Percentiles rank a stretch among this genome's conserved stretches.
Conservation (phyloP, 1,140 invertebrate species). For the Nasonia vitripennis region DNA sequence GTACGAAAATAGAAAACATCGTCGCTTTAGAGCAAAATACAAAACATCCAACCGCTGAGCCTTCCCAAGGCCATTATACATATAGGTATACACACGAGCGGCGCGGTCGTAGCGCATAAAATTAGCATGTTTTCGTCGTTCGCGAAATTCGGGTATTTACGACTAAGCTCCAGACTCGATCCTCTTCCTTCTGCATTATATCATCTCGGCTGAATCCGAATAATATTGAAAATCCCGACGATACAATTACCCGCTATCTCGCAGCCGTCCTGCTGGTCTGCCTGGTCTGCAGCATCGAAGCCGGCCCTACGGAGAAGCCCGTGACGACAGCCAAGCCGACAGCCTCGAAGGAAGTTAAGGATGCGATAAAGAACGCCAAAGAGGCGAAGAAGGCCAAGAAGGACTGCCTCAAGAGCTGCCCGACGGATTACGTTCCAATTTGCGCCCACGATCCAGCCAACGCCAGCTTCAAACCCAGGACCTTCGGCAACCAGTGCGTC, state of each 20-base stretch:
- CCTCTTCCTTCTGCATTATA: not conserved
- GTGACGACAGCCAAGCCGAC: constrained; percentile 53
- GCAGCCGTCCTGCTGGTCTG: constrained; percentile 30
- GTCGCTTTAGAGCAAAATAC: not conserved
- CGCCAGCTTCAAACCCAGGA: constrained; percentile 61
- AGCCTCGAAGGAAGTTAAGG: constrained; percentile 68
- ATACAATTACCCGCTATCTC: not conserved
- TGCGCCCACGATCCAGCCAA: constrained; percentile 69
- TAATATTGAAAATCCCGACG: not conserved
- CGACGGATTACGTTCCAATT: constrained; percentile 62
- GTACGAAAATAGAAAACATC: not conserved
- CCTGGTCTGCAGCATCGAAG: not conserved
- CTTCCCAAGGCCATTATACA: constrained; percentile 18
- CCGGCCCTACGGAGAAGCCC: constrained; percentile 9
- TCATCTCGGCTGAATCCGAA: too few relatives aligned
- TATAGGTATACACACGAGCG: not conserved
- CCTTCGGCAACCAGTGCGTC: constrained; percentile 65
- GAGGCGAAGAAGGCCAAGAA: constrained; percentile 68
- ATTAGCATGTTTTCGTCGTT: constrained; percentile 23
- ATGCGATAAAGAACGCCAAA: constrained; percentile 67
- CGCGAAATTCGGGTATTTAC: not conserved
- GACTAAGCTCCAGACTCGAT: not conserved
- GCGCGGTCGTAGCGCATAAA: constrained; percentile 5
- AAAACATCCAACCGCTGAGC: constrained; percentile 19
- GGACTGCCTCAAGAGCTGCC: constrained; percentile 65